phyloP scores from a whole-genome alignment of 2,888 invertebrate species.

The Muschampia plurimacula region DNA sequence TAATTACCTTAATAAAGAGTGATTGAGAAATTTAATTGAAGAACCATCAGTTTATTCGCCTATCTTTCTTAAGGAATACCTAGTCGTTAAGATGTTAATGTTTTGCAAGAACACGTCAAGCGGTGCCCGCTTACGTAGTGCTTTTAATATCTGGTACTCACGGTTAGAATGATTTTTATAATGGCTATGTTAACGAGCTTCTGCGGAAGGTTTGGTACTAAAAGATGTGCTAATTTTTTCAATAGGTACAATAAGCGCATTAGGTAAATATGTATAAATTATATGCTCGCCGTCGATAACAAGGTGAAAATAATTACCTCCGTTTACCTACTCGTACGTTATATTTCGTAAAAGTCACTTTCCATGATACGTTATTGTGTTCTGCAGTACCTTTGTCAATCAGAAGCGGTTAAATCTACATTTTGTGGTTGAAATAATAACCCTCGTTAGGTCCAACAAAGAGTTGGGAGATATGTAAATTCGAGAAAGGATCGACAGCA shows the following conservation, averaged over 20 bases:
- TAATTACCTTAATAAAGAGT: conserved; percentile 83
- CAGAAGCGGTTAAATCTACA: conserved; percentile 70
- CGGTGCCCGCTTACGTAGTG: conserved; percentile 10
- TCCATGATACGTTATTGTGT: conserved; percentile 63
- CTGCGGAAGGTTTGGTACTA: conserved; percentile 21
- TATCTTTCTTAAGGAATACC: conserved; percentile 62
- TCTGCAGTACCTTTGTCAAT: conserved; percentile 73
- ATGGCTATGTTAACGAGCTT: conserved; percentile 28
- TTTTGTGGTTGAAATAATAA: conserved; percentile 83
- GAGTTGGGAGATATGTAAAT: conserved; percentile 80
- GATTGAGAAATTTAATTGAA: conserved; percentile 77
- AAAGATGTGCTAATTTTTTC: conserved; percentile 55
- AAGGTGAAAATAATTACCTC: conserved; percentile 66
- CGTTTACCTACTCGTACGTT: conserved; percentile 48
- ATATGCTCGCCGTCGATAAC: conserved; percentile 69
- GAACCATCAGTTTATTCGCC: conserved; percentile 71
- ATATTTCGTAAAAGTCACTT: conserved; percentile 55
- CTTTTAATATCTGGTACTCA: neutral
- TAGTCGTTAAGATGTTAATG: conserved; percentile 67
- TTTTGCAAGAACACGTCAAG: conserved; percentile 50
- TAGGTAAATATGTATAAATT: conserved; percentile 62
- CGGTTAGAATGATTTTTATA: conserved; percentile 15
- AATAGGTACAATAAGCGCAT: conserved; percentile 51
- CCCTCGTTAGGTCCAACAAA: conserved; percentile 76
- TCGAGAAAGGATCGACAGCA: conserved; percentile 72